Percentiles rank a stretch among this genome's conserved stretches.
Conservation (phyloP, 64 coral and sea anemone species). For the Trachythela sp. region DNA sequence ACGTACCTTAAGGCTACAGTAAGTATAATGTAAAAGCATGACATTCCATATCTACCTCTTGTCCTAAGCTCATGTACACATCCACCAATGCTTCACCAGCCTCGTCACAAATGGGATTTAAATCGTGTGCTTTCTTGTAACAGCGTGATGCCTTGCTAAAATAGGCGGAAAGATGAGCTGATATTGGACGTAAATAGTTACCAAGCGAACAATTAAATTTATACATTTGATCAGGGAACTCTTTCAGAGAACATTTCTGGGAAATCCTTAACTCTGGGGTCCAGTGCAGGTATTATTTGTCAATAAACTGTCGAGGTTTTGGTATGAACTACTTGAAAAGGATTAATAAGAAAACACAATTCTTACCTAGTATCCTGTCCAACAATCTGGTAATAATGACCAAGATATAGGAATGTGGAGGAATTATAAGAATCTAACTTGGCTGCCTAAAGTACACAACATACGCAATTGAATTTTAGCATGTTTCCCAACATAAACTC, state of each 20-base stretch:
- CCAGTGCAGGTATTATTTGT: too few relatives aligned
- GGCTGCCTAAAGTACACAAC: not conserved
- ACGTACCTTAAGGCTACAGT: too few relatives aligned
- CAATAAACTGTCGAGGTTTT: too few relatives aligned
- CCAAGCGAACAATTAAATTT: too few relatives aligned
- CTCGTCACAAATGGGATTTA: conserved; percentile 62
- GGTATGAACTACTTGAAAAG: too few relatives aligned
- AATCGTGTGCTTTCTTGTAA: conserved; percentile 88
- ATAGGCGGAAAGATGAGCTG: not conserved
- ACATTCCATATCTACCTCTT: conserved; percentile 37
- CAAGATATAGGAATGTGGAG: not conserved
- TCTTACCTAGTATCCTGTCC: not conserved
- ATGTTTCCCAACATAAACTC: not conserved
- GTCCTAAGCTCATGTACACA: conserved; percentile 56
- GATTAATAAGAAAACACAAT: not conserved
- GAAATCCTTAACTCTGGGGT: too few relatives aligned
- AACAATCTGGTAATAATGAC: not conserved
- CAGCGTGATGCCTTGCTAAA: conserved; percentile 5
- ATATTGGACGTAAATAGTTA: not conserved
- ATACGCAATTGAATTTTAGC: not conserved
- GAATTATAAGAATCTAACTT: conserved; percentile 5
- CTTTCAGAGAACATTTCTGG: too few relatives aligned
- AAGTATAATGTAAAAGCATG: not conserved
- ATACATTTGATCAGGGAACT: too few relatives aligned
- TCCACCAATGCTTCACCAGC: conserved; percentile 74